Conservation (phyloP, 2,797 vertebrate species). For the Spea hammondii region DNA sequence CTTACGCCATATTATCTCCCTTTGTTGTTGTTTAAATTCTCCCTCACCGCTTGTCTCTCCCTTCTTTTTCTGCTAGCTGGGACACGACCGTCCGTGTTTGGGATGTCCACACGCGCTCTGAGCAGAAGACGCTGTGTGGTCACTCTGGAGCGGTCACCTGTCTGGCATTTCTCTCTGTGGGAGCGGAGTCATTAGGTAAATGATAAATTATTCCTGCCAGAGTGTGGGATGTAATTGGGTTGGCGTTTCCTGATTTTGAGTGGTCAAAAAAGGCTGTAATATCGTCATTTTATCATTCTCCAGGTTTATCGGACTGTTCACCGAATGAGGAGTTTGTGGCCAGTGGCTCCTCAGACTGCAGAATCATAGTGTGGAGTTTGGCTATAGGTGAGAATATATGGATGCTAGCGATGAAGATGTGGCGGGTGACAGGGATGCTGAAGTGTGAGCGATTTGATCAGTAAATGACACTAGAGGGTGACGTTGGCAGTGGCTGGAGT, state of each 20-base stretch:
- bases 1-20: not conserved
- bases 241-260: not conserved
- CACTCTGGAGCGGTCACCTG: constrained; percentile 34
- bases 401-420: too few species aligned
- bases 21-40: not conserved
- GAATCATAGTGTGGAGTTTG: constrained; percentile 76
- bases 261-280: not conserved
- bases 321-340: constrained; percentile 67
- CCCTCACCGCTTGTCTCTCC: not conserved
- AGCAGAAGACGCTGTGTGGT: constrained; percentile 38
- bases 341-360: constrained; percentile 76
- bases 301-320: constrained; percentile 9
- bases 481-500: too few species aligned
- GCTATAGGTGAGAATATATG: constrained; percentile 64
- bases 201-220: not conserved
- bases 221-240: not conserved
- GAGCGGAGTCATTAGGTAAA: constrained; percentile 1
- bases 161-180: constrained; percentile 3
- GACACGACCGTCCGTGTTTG: constrained; percentile 41
- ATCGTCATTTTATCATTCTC: not conserved
- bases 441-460: too few species aligned
- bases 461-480: too few species aligned
- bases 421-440: not conserved
- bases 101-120: constrained; percentile 15
- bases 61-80: constrained; percentile 17